Conservation (phyloP, 2,888 invertebrate species). For the Nemurella pictetii region DNA sequence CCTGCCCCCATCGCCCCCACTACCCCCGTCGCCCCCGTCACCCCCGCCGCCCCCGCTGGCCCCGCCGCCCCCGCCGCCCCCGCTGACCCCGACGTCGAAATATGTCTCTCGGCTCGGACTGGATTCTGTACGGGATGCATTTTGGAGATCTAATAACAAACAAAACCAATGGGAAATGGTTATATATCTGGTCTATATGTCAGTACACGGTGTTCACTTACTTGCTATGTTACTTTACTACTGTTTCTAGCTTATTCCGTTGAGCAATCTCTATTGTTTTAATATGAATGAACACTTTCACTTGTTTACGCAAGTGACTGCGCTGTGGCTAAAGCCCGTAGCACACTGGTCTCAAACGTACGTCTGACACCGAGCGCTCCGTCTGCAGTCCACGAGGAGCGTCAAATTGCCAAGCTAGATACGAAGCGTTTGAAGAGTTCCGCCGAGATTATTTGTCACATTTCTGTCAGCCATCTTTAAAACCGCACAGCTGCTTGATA, state of each 20-base stretch:
- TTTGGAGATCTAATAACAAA: not conserved
- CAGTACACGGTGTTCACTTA: not conserved
- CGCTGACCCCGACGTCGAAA: not conserved
- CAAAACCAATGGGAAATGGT: not conserved
- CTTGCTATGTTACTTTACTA: not conserved
- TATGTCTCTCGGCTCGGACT: not conserved
- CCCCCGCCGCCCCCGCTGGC: not conserved
- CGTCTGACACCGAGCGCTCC: too few species aligned
- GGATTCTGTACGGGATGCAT: not conserved
- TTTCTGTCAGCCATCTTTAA: too few species aligned
- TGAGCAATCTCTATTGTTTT: slow-evolving; percentile 1
- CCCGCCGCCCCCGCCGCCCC: not conserved
- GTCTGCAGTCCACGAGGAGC: too few species aligned
- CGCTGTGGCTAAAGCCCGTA: too few species aligned
- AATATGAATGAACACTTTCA: slow-evolving; percentile 10
- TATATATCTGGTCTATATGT: not conserved
- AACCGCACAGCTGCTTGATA: too few species aligned
- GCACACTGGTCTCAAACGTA: too few species aligned
- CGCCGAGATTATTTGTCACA: too few species aligned
- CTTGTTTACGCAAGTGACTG: slow-evolving; percentile 2
- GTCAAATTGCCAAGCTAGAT: too few species aligned
- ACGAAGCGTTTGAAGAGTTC: too few species aligned
- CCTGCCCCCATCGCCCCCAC: too few species aligned
- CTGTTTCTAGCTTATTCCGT: not conserved
- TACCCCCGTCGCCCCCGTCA: not conserved